These are phyloP conservation scores for Meloe dianella DNA, from an alignment of 2,888 invertebrate species.

Conservation along the genomic window DNA sequence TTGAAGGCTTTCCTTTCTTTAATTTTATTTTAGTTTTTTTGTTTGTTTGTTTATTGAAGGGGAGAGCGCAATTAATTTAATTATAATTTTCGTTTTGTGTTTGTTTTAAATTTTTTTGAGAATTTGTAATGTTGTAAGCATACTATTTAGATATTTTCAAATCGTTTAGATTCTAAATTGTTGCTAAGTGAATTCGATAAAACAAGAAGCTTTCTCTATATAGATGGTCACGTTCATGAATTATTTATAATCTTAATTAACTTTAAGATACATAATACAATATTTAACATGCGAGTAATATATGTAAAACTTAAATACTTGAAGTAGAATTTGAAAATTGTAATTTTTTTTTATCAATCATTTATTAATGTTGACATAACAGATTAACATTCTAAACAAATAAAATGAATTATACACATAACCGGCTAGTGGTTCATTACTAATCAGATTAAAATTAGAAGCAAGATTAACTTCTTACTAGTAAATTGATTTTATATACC, in stretches of 20 bases:
- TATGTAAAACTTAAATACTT: conserved; percentile 9
- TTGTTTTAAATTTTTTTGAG: background rate
- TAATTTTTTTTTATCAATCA: background rate
- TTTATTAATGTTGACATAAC: background rate
- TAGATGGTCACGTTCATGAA: conserved; percentile 16
- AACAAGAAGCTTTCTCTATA: conserved; percentile 6
- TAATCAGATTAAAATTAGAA: background rate
- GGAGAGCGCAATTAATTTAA: background rate
- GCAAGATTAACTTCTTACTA: background rate
- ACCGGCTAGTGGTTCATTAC: background rate
- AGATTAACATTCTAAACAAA: background rate
- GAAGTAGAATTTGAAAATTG: background rate
- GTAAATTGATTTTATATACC: too few species aligned
- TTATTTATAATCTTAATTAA: conserved; percentile 20
- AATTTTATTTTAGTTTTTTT: background rate
- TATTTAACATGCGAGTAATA: conserved; percentile 9
- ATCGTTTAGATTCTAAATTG: conserved; percentile 2
- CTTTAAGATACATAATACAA: conserved; percentile 11
- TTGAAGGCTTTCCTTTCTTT: conserved; percentile 10
- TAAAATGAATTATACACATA: background rate
- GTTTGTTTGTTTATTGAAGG: background rate
- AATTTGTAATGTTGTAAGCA: background rate
- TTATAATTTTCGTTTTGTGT: background rate
- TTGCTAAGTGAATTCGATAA: conserved; percentile 1
- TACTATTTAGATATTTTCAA: background rate